Evolutionary conservation across 2,888 invertebrate species (phyloP).

Genomic region (Calameuta filiformis): DNA sequence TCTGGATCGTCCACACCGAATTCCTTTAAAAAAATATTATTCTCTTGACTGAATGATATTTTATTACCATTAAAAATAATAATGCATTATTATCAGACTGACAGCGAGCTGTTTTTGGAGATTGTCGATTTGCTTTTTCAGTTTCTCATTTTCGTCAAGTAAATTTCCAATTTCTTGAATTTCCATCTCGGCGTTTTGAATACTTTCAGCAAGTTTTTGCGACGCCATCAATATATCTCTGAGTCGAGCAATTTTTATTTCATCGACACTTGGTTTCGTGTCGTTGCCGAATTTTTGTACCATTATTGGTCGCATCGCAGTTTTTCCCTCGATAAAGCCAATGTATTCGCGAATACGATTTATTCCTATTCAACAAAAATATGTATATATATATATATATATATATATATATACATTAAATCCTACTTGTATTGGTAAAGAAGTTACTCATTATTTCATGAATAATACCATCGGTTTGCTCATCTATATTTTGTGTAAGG

Average conservation of each 20-base stretch:
- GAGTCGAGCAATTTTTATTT: constrained; percentile 19
- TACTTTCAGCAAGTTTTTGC: constrained; percentile 42
- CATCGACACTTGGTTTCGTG: neutral
- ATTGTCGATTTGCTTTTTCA: constrained; percentile 22
- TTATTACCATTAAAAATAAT: neutral
- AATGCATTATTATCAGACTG: neutral
- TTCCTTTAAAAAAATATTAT: neutral
- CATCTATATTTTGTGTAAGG: constrained; percentile 38
- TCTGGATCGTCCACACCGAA: constrained; percentile 24
- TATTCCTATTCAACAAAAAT: constrained; percentile 32
- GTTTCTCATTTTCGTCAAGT: constrained; percentile 26
- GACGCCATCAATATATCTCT: constrained; percentile 38
- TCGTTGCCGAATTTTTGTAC: constrained; percentile 17
- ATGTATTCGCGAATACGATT: constrained; percentile 43
- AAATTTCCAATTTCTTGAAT: constrained; percentile 34
- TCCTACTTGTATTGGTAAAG: neutral
- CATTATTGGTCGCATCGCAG: constrained; percentile 39
- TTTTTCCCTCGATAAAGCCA: constrained; percentile 37
- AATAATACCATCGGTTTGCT: constrained; percentile 43
- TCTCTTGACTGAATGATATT: neutral
- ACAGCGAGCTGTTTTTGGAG: neutral
- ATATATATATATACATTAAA: neutral
- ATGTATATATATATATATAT: too few species aligned
- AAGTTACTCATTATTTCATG: neutral
- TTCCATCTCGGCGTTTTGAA: constrained; percentile 47